phyloP scores from a whole-genome alignment of 2,888 invertebrate species.

The Pachymerium ferrugineum region DNA sequence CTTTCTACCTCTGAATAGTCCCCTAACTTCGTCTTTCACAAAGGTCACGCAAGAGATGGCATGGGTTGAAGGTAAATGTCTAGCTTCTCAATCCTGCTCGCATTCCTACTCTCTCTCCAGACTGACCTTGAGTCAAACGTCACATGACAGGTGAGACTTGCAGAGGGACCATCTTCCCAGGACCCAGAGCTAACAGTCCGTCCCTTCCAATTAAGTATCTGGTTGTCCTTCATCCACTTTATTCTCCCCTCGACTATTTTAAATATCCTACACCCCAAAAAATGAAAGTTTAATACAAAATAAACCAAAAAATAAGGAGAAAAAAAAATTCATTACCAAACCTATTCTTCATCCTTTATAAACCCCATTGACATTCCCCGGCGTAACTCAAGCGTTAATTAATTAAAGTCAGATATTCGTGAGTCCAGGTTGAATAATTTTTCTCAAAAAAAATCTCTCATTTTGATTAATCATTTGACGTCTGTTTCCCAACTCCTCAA shows the following conservation, averaged over 20 bases:
- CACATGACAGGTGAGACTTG: neutral
- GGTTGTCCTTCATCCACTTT: neutral
- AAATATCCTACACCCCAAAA: neutral
- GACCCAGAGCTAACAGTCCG: neutral
- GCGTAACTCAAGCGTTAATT: conserved; percentile 14
- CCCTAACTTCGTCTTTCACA: no score
- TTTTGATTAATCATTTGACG: conserved; percentile 11
- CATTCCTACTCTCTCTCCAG: no score
- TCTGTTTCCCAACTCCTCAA: neutral
- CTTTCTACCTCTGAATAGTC: no score
- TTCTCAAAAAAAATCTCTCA: no score
- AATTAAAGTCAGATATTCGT: neutral
- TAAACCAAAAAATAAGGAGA: no score
- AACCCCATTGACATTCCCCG: neutral
- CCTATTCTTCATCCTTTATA: no score
- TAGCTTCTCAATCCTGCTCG: no score
- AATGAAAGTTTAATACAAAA: no score
- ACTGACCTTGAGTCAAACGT: conserved; percentile 11
- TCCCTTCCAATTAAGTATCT: conserved; percentile 19
- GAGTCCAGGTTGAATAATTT: neutral
- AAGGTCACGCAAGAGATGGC: no score
- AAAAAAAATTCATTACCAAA: no score
- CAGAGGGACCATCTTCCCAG: neutral
- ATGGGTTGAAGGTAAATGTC: no score
- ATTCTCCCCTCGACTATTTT: neutral